Percentiles rank a stretch among this genome's conserved stretches.
Conservation (phyloP, 2,797 vertebrate species). For the Kryptopterus vitreolus region DNA sequence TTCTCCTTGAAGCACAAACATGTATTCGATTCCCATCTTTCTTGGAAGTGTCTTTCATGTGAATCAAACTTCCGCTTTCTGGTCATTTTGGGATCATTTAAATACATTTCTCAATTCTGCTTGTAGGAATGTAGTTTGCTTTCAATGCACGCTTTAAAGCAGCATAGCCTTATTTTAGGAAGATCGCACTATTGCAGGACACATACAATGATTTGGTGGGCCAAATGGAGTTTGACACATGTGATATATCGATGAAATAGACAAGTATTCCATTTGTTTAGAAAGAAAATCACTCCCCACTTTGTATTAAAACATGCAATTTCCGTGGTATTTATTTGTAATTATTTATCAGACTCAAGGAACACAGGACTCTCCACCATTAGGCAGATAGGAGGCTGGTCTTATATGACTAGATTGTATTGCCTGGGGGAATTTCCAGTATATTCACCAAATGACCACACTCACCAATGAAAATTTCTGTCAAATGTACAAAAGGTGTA, state of each 20-base stretch:
- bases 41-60: too few relatives aligned
- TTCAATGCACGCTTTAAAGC: too few relatives aligned
- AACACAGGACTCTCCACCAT: background rate
- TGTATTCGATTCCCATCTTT: too few relatives aligned
- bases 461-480: background rate
- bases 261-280: background rate
- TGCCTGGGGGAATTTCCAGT: background rate
- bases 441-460: background rate
- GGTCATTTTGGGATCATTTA: too few relatives aligned
- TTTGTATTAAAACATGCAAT: background rate
- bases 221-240: too few relatives aligned
- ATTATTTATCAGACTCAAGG: background rate
- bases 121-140: too few relatives aligned
- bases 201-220: too few relatives aligned
- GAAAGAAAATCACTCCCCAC: background rate
- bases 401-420: background rate
- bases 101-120: too few relatives aligned
- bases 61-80: too few relatives aligned
- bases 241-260: background rate
- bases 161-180: too few relatives aligned
- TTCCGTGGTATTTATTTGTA: conserved; percentile 4
- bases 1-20: too few relatives aligned
- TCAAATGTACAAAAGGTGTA: background rate
- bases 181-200: too few relatives aligned
- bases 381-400: background rate